phyloP scores from a whole-genome alignment of 2,888 invertebrate species.

The Punctoribates punctum region DNA sequence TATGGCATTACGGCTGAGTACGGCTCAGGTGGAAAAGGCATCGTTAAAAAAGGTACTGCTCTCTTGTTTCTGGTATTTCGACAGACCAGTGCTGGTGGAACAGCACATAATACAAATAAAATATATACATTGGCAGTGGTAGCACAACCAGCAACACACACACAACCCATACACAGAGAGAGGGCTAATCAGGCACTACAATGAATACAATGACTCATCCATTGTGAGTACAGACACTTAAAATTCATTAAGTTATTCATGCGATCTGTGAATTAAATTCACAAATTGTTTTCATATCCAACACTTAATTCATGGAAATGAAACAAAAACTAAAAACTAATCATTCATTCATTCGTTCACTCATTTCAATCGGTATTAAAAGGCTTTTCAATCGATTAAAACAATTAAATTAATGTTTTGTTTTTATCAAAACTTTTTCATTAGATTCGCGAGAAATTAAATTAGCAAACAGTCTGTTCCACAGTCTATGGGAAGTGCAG shows the following conservation, averaged over 20 bases:
- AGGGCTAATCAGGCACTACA: constrained; percentile 3
- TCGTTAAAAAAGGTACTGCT: neutral
- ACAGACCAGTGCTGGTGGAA: neutral
- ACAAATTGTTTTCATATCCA: neutral
- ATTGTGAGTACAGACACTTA: neutral
- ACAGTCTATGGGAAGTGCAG: too few relatives aligned
- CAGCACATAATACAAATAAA: neutral
- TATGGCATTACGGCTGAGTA: constrained; percentile 14
- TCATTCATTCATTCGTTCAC: neutral
- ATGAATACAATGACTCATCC: constrained; percentile 17
- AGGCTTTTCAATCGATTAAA: too few relatives aligned
- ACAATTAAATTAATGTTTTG: too few relatives aligned
- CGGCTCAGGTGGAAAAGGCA: neutral
- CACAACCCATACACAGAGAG: neutral
- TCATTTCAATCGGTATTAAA: too few relatives aligned
- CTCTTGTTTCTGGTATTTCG: constrained; percentile 26
- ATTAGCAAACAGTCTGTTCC: too few relatives aligned
- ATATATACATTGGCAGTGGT: neutral
- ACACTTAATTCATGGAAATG: neutral
- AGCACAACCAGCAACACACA: neutral
- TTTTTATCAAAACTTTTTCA: too few relatives aligned
- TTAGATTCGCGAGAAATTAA: too few relatives aligned
- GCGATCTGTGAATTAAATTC: neutral
- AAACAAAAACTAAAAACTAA: neutral
- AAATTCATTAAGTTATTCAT: constrained; percentile 17